Percentiles rank a stretch among this genome's conserved stretches.
These are phyloP conservation scores for Laticauda colubrina DNA, from an alignment of 2,113 vertebrate genomes.

Conservation along the genomic window DNA sequence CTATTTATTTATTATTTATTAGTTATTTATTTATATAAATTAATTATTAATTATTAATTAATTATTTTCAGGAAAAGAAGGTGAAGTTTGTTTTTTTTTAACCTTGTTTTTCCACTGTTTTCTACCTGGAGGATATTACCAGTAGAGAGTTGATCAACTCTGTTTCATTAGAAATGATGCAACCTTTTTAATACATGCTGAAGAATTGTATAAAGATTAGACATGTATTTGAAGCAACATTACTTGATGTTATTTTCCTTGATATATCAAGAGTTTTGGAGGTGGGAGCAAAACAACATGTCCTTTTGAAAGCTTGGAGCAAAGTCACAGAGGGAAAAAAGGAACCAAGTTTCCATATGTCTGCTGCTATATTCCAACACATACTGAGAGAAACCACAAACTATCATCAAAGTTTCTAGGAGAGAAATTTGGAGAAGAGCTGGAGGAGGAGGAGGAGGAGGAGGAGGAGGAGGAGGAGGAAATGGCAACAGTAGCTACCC, in stretches of 20 bases:
- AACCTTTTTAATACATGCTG: conserved; percentile 65
- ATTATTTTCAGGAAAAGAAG: conserved; percentile 25
- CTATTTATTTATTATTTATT: conserved; percentile 68
- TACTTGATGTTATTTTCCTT: conserved; percentile 68
- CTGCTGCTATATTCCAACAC: conserved; percentile 15
- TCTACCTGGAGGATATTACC: conserved; percentile 72
- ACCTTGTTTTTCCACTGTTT: conserved; percentile 47
- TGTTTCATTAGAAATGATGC: conserved; percentile 71
- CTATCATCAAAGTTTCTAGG: conserved; percentile 8
- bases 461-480: conserved; percentile 24
- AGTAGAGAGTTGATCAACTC: conserved; percentile 64
- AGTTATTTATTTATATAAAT: too few species aligned
- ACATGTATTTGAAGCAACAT: conserved; percentile 62
- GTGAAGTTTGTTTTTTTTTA: conserved; percentile 41
- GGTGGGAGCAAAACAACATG: conserved; percentile 50
- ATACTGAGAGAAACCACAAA: conserved; percentile 21
- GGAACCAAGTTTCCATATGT: conserved; percentile 21
- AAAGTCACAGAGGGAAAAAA: conserved; percentile 41
- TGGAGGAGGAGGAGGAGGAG: conserved; percentile 19
- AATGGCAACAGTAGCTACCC: conserved; percentile 22
- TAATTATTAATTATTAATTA: too few species aligned
- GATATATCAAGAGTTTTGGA: conserved; percentile 58
- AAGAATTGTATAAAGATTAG: conserved; percentile 68
- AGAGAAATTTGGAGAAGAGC: conserved; percentile 7
- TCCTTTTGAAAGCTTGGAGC: conserved; percentile 59